Base-by-base conservation (phyloP, 35 echinoderm and acorn worm genomes). In the Patiria miniata region DNA sequence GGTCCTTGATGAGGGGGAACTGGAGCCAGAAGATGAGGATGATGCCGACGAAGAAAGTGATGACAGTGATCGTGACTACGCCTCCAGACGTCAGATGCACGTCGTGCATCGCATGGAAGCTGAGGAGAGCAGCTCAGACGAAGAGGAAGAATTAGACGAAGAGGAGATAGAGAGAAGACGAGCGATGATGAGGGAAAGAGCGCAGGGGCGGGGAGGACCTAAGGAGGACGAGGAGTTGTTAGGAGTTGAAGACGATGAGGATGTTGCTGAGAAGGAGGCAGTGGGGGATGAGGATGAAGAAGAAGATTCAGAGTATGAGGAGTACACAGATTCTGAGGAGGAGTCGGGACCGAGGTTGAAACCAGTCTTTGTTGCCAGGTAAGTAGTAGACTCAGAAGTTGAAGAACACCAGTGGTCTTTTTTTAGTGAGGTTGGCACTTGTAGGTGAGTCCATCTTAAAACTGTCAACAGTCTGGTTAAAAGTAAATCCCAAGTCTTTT, bases 301-400 rank as follows among this genome's bases (percentile, higher is more conserved):
- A 34, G 95, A 93, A 86, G 93, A 91, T 0, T 93, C 95, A 26
- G 95, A 97, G 53, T 97, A 97, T 78, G 95, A 97, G 81, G 91
- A 93, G 32, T 97, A 97, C 80, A 93, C 91, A 0, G 91, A 93
- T 78, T 97, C 95, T 2, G 91, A 94, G 42, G 91, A 97, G 39
- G 95, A 94, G 68, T 90, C 88, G 36, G 95, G 95, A 55, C 95
- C 95, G 7, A 87, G 95, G 77, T 79, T 97, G 55, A 97, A 97
- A 88, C 95, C 95, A 7, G 95, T 93, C 26, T 97, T 97, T 91
- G 91, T 97, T 39, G 84, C 95, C 22, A 97, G 93, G 91, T 97
- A 55, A 91, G 95, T 40, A 37, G 14, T 2, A 2, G 8, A 42
- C 5, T 50, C 23, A 52, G 2, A 36, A 52, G 23, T 5, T 6